Base-by-base conservation (phyloP, 2,888 invertebrate species). In the Diploptera punctata region DNA sequence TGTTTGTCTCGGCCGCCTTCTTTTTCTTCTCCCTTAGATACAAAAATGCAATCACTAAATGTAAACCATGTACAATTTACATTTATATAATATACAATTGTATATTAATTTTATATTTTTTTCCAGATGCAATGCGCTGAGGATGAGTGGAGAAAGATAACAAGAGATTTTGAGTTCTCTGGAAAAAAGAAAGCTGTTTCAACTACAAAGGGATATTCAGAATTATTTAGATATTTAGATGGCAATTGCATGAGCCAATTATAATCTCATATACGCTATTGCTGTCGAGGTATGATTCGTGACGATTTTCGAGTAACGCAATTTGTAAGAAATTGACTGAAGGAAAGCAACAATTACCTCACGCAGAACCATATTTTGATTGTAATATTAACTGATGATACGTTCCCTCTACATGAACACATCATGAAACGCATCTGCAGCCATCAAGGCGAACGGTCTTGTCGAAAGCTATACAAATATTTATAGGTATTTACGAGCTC, bases 261-360 rank as follows among this genome's bases (percentile, higher is more conserved):
- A 78, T 70, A 75, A 74, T 73, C 81, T 81, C 74, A 75, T 77
- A 61, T 78, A 76, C 74, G 77, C 75, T 57, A 76, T 79, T 68
- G 75, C 79, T 78, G 77, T 74, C 77, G 78, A 71, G 78, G 77
- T 38, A 76, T 78, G 67, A 77, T 78, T 72, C 74, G 75, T 38
- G 78, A 79, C 73, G 73, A 77, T 44, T 76, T 74, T 60, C 70
- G 69, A 62, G 68, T 60, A 62, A 72, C 72, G 29, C 52, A 52
- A 18, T 68, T 24, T 49, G 26, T n/a, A 52, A 49, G 10, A 18
- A 52, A 21, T 29, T 68, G 29, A 4, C 49, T n/a, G 29, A 19
- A 16, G 31, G 29, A 16, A 52, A 16, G n/a, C 19, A 29, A 31
- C 16, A 68, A 13, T 26, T 68, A 29, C 68, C 52, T 43, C 3